Evolutionary conservation across 2,797 vertebrate species (phyloP), one percentile per base, ranked within the genome.

Genomic region (Hozukius guyotensis): DNA sequence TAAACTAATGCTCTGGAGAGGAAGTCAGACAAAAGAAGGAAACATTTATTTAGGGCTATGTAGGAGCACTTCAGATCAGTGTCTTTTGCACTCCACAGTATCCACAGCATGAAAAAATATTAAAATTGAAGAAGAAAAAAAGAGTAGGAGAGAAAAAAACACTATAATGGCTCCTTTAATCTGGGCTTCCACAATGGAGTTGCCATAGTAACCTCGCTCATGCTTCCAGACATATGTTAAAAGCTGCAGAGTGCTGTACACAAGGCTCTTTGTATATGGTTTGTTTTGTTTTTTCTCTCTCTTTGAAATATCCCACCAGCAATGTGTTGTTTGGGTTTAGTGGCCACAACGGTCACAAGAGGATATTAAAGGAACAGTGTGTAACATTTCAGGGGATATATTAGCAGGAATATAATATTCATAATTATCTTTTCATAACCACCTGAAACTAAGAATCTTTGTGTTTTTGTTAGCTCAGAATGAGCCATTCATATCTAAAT

Each of bases 141-240:
- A 76, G 4, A 49, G 8, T 20, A 38, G 64, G 42, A 62, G 27
- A 32, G 63, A 13, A 63, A 75, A 46, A 42, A 29, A 68, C 29
- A 32, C 18, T 42, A 72, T 24, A 74, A 82, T 67, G 20, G 22
- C 49, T 72, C n/a, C 42, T 82, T 72, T 73, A 87, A 81, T 84
- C 46, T 32, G 24, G 59, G 64, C 12, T 60, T 86, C 20, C 34
- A 52, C 56, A 77, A 36, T 53, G 67, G 42, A 59, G 88, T 90
- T 85, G 25, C 73, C 79, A 88, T 87, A 62, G 87, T 72, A 88
- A 84, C 78, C 79, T 62, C 7, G 34, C 49, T 38, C 49, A n/a
- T 74, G 34, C 72, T 82, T 24, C 9, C 18, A 83, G 81, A 73
- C 66, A 65, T 75, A 76, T 34, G 27, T 78, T 75, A 75, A 79